Evolutionary conservation across 1,140 invertebrate genomes (phyloP).

Genomic region (Amyelois transitella): DNA sequence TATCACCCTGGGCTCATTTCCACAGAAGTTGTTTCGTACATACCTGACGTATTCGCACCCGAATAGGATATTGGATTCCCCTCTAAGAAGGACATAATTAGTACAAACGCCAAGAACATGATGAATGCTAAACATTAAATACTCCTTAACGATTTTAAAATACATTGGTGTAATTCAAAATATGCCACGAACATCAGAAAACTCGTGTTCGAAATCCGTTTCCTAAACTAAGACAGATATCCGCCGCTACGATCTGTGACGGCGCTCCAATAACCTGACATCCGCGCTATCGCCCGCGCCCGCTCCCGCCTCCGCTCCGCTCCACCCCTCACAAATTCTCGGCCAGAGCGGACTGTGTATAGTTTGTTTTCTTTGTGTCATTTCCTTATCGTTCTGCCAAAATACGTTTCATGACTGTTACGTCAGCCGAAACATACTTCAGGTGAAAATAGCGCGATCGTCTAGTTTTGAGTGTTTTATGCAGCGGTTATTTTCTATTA

Average conservation of each 20-base stretch:
- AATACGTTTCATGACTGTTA: slow-evolving; percentile 69
- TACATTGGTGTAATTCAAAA: too few relatives aligned
- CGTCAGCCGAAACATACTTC: slow-evolving; percentile 60
- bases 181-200: slow-evolving; percentile 14
- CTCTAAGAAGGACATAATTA: too few relatives aligned
- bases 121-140: too few relatives aligned
- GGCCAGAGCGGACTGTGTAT: slow-evolving; percentile 56
- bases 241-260: slow-evolving; percentile 56
- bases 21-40: too few relatives aligned
- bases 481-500: not conserved
- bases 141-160: too few relatives aligned
- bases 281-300: slow-evolving; percentile 39
- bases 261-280: slow-evolving; percentile 64
- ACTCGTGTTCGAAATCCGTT: not conserved
- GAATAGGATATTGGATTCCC: too few relatives aligned
- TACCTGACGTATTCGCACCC: too few relatives aligned
- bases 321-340: slow-evolving; percentile 57
- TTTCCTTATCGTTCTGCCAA: slow-evolving; percentile 73
- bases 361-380: slow-evolving; percentile 72
- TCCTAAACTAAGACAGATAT: slow-evolving; percentile 28
- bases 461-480: slow-evolving; percentile 31
- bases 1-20: too few relatives aligned
- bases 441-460: slow-evolving; percentile 46
- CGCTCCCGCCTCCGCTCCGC: slow-evolving; percentile 19
- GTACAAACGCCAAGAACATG: too few relatives aligned